These are phyloP conservation scores for Drosophila lacteicornis DNA, from an alignment of 1,140 invertebrate species.

Conservation along the genomic window DNA sequence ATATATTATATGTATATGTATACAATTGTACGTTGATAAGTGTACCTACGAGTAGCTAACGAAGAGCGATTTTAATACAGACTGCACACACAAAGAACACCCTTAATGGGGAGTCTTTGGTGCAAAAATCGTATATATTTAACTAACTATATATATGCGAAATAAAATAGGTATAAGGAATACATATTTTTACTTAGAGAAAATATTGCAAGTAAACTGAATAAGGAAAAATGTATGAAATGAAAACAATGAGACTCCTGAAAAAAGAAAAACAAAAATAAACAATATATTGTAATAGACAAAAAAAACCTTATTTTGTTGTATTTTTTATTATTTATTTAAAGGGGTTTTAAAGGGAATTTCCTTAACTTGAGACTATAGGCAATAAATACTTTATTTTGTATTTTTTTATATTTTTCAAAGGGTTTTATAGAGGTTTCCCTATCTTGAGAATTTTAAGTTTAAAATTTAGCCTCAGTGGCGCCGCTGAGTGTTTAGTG, in stretches of 20 bases:
- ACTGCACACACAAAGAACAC: conserved; percentile 19
- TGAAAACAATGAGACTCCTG: conserved; percentile 80
- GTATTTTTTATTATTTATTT: neutral
- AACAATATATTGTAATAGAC: conserved; percentile 61
- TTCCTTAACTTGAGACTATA: conserved; percentile 5
- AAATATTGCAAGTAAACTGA: conserved; percentile 66
- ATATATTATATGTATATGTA: conserved; percentile 20
- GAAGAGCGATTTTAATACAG: conserved; percentile 69
- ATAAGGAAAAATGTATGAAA: conserved; percentile 64
- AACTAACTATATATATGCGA: conserved; percentile 30
- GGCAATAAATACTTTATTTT: conserved; percentile 21
- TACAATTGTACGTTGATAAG: conserved; percentile 64
- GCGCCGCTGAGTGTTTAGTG: neutral
- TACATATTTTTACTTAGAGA: conserved; percentile 78
- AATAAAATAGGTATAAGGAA: conserved; percentile 32
- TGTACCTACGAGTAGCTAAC: conserved; percentile 43
- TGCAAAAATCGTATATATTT: conserved; percentile 34
- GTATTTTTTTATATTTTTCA: neutral
- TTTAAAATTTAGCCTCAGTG: neutral
- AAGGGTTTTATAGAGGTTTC: neutral
- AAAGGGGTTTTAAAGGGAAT: neutral
- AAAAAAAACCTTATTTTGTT: conserved; percentile 10
- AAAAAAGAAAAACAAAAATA: conserved; percentile 62
- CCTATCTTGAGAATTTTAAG: neutral
- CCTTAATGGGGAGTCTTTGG: conserved; percentile 24